A percentile compares a stretch with the other conserved stretches of the same genome.
phyloP scores from a whole-genome alignment of 2,113 vertebrate species.

The Tympanuchus pallidicinctus region DNA sequence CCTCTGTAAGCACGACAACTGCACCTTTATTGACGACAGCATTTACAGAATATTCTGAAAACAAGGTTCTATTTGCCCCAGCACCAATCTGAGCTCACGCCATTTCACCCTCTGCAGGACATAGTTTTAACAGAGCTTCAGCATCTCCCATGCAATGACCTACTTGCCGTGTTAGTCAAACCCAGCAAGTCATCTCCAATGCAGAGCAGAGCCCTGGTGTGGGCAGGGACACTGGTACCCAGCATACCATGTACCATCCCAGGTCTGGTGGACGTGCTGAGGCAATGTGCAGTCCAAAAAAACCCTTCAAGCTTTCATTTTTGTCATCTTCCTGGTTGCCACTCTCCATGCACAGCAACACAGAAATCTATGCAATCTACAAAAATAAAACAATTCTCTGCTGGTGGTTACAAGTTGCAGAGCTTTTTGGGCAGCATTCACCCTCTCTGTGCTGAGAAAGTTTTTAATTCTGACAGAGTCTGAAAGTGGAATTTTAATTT shows the following conservation, averaged over 20 bases:
- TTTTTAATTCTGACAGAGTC: not conserved
- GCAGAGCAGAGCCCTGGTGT: not conserved
- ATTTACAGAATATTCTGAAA: not conserved
- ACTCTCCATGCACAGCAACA: rapidly evolving
- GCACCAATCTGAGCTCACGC: not conserved
- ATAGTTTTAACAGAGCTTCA: not conserved
- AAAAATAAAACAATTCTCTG: not conserved
- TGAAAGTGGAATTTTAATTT: not conserved
- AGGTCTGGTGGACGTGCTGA: not conserved
- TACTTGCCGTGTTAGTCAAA: not conserved
- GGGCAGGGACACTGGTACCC: not conserved
- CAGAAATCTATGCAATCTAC: not conserved
- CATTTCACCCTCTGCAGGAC: not conserved
- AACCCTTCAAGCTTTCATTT: not conserved
- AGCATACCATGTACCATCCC: not conserved
- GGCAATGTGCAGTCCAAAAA: not conserved
- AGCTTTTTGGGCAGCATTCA: not conserved
- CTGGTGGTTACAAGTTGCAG: not conserved
- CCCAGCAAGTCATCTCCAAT: not conserved
- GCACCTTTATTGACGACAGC: not conserved
- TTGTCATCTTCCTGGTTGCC: not conserved
- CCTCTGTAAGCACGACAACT: rapidly evolving
- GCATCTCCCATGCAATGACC: not conserved
- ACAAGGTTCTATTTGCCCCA: not conserved
- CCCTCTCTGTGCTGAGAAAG: not conserved